Evolutionary conservation across 2,113 vertebrate genomes (phyloP), one percentile per base, ranked within the genome.

Genomic region (Menura novaehollandiae): DNA sequence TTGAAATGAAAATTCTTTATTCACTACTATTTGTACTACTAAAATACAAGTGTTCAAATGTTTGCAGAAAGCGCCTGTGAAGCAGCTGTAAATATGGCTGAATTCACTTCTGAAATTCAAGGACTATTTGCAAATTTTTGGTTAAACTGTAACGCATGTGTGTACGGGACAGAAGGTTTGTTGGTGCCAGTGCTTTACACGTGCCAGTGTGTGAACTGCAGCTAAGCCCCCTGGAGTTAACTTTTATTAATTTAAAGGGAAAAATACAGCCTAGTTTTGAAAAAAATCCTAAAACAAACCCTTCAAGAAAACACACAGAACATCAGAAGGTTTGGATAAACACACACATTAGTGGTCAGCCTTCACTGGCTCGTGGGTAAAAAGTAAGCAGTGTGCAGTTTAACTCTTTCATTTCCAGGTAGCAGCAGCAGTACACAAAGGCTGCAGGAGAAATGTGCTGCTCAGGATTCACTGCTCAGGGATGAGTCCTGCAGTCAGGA

Each of bases 11-110:
- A 89, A 89, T 69, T 73, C 51, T 33, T 90, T 47, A 44, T 94
- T 90, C 75, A 66, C 71, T 60, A 55, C 37, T 66, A 59, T 83
- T 95, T 89, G 74, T 55, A 49, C 84, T 47, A 79, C 74, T 62
- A n/a, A 82, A 91, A 41, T 46, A n/a, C 62, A 85, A 94, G 67
- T 41, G 71, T 77, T 83, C 91, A 88, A 95, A 93, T 96, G 95
- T 91, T 96, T 93, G 93, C 91, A 62, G 78, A 77, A 44, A 77
- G 51, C 3, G 32, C 41, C 77, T 9, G 63, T 17, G 72, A 62
- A 83, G 67, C 78, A 71, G 74, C 78, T 77, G 67, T 62, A 74
- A 93, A 68, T 33, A 30, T 5, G 56, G 56, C 27, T 56, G 64
- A 82, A 83, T 89, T 76, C 69, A 16, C 37, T 56, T 62, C 67